Percentiles rank a stretch among this genome's conserved stretches.
phyloP scores from a whole-genome alignment of 1,140 invertebrate genomes.

The Augochlora pura region DNA sequence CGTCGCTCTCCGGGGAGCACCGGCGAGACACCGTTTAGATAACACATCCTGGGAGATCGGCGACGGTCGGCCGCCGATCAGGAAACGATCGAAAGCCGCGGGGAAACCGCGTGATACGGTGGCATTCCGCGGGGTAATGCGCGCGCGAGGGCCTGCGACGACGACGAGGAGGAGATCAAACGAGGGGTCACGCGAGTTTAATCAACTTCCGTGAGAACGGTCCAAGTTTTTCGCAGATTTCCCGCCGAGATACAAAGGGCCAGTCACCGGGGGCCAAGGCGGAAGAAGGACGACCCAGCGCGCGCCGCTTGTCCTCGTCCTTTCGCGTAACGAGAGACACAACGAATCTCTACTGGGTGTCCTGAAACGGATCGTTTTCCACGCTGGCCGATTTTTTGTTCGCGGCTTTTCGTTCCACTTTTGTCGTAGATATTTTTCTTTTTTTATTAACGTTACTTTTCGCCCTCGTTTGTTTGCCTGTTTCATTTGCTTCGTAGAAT shows the following conservation, averaged over 20 bases:
- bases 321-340: slow-evolving; percentile 9
- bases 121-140: background rate
- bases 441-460: no score
- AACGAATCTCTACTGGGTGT: background rate
- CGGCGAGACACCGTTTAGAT: no score
- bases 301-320: background rate
- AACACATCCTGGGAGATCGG: no score
- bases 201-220: slow-evolving; percentile 26
- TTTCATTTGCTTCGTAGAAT: no score
- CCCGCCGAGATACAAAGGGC: slow-evolving; percentile 3
- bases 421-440: slow-evolving; percentile 8
- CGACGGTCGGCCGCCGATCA: no score
- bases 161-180: background rate
- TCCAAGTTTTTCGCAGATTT: slow-evolving; percentile 25
- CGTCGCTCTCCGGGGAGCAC: no score
- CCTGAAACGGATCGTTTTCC: no score
- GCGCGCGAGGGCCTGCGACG: no score
- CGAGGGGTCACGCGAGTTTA: slow-evolving; percentile 32
- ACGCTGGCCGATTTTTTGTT: no score
- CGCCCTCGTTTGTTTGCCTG: no score
- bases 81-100: no score
- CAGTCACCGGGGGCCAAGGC: background rate
- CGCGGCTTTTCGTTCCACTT: background rate
- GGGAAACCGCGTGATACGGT: no score
- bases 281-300: slow-evolving; percentile 8